Conservation (phyloP, 1,140 invertebrate species). For the Hylaeus volcanicus region DNA sequence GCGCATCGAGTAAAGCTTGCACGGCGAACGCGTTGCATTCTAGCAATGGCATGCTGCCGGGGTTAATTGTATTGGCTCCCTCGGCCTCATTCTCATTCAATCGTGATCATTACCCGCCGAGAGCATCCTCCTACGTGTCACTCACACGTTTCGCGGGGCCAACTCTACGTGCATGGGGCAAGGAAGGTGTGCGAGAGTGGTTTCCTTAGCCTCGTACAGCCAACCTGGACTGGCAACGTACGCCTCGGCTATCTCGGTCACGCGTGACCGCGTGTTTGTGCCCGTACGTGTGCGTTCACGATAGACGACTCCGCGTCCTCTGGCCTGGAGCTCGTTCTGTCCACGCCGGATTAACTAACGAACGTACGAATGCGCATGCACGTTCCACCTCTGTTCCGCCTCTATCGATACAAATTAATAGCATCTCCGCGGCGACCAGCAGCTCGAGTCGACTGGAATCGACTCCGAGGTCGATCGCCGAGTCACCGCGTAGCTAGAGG, state of each 20-base stretch:
- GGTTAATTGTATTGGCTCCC: conserved; percentile 76
- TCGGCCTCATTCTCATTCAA: conserved; percentile 77
- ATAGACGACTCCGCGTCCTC: conserved; percentile 12
- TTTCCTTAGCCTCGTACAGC: conserved; percentile 48
- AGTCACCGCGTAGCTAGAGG: background rate
- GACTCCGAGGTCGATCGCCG: background rate
- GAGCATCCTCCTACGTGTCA: conserved; percentile 73
- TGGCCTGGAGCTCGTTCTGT: conserved; percentile 32
- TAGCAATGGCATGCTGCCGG: conserved; percentile 70
- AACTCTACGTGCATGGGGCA: conserved; percentile 18
- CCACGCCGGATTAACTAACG: conserved; percentile 54
- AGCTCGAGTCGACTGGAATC: background rate
- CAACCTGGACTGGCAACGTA: background rate
- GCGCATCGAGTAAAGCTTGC: conserved; percentile 34
- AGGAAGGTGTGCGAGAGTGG: background rate
- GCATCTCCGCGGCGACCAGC: conserved; percentile 33
- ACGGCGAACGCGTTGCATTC: conserved; percentile 60
- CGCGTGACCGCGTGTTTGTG: conserved; percentile 32
- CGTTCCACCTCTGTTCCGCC: conserved; percentile 48
- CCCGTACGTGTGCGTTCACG: conserved; percentile 23
- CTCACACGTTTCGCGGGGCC: conserved; percentile 41
- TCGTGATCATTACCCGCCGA: conserved; percentile 75
- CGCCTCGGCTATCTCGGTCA: conserved; percentile 49
- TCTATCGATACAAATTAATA: conserved; percentile 71
- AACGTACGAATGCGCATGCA: conserved; percentile 60